Percentiles rank a stretch among this genome's conserved stretches.
Conservation (phyloP, 1,140 invertebrate genomes). For the Epicauta chinensis region DNA sequence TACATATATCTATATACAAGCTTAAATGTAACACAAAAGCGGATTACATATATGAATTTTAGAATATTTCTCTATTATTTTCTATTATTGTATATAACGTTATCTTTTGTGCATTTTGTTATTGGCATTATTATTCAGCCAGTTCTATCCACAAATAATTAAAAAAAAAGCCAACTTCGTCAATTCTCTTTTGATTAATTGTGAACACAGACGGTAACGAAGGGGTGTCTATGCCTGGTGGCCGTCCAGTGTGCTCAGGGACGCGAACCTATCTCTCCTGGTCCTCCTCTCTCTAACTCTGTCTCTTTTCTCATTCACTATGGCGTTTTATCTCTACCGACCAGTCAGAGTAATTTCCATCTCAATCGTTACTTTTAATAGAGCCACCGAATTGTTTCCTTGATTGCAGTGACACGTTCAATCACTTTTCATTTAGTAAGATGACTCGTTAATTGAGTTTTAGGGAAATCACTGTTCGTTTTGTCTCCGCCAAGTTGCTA, state of each 20-base stretch:
- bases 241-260: conserved; percentile 12
- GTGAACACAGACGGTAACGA: conserved; percentile 33
- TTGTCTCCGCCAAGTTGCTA: conserved; percentile 28
- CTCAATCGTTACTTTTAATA: conserved; percentile 43
- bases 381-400: conserved; percentile 39
- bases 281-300: neutral
- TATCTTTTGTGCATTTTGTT: no score
- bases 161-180: conserved; percentile 38
- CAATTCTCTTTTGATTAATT: conserved; percentile 43
- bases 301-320: neutral
- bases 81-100: no score
- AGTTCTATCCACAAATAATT: no score
- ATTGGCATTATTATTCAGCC: no score
- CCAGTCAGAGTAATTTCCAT: conserved; percentile 41
- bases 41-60: no score
- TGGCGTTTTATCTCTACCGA: conserved; percentile 36
- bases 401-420: conserved; percentile 42
- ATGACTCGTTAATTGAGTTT: conserved; percentile 42
- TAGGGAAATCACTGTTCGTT: conserved; percentile 35
- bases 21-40: no score
- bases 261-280: conserved; percentile 21
- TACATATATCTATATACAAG: no score
- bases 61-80: no score
- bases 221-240: conserved; percentile 1
- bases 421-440: conserved; percentile 43